Conservation (phyloP, 2,797 vertebrate genomes). For the Phoebastria nigripes region DNA sequence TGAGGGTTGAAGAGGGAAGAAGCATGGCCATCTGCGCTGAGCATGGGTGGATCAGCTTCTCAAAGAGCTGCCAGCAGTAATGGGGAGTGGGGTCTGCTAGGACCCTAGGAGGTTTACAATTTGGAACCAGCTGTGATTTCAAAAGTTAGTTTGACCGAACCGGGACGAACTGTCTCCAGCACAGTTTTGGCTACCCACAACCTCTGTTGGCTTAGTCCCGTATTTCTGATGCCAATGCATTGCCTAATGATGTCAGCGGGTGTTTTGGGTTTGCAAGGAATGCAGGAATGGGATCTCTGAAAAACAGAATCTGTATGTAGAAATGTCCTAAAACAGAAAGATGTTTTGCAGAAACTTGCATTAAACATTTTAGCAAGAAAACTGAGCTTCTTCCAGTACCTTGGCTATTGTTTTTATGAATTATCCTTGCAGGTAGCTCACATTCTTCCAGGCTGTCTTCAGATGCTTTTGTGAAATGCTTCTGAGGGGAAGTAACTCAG, state of each 20-base stretch:
- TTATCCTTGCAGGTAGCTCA: slow-evolving; percentile 9
- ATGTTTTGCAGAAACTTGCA: slow-evolving; percentile 23
- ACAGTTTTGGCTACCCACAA: slow-evolving; percentile 46
- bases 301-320: slow-evolving; percentile 52
- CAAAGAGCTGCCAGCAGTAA: neutral
- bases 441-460: neutral
- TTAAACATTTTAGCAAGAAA: slow-evolving; percentile 22
- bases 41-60: neutral
- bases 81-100: neutral
- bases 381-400: neutral
- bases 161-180: slow-evolving; percentile 1
- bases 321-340: slow-evolving; percentile 12
- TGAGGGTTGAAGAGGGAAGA: neutral
- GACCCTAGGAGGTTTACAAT: neutral
- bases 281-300: slow-evolving; percentile 42
- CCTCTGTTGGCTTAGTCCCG: neutral
- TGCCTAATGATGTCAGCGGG: slow-evolving; percentile 61
- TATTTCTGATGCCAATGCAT: slow-evolving; percentile 42
- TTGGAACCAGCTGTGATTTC: slow-evolving; percentile 27
- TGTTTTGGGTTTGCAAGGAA: slow-evolving; percentile 62
- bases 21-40: accelerated
- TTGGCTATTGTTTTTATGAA: neutral
- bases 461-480: neutral
- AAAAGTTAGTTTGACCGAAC: slow-evolving; percentile 20
- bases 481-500: neutral